Evolutionary conservation across 2,113 vertebrate species (phyloP).

Genomic region (Nycticebus coucang): DNA sequence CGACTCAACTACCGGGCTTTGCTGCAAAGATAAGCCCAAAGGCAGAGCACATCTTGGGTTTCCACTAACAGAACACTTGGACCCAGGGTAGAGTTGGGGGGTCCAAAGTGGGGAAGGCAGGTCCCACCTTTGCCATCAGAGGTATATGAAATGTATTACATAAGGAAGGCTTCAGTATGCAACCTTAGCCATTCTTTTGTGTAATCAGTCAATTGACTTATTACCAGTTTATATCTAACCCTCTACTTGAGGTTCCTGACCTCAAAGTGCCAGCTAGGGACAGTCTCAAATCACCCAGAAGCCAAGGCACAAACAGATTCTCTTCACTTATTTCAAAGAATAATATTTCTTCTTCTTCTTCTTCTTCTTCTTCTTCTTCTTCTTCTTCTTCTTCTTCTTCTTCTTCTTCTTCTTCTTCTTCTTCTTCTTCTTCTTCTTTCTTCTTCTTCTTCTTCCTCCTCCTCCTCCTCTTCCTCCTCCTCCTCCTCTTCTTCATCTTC

Average conservation of each 20-base stretch:
- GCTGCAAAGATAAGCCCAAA: neutral
- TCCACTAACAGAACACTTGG: neutral
- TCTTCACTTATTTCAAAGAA: neutral
- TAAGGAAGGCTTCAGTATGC: neutral
- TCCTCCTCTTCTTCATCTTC: too few relatives aligned
- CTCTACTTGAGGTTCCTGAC: neutral
- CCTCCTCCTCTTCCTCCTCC: too few relatives aligned
- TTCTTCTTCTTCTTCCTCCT: too few relatives aligned
- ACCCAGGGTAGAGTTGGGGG: neutral
- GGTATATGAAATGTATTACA: fast-evolving
- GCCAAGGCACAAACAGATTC: neutral
- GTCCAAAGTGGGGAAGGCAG: neutral
- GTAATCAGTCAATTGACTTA: neutral
- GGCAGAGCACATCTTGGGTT: neutral
- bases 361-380: too few relatives aligned
- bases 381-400: too few relatives aligned
- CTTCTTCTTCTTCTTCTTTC: too few relatives aligned
- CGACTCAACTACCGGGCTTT: neutral
- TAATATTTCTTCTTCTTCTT: neutral
- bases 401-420: too few relatives aligned
- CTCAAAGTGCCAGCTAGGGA: neutral
- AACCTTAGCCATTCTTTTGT: fast-evolving
- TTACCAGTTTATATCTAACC: neutral
- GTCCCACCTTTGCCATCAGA: neutral
- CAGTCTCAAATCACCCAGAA: neutral